phyloP scores from a whole-genome alignment of 2,113 vertebrate genomes.

The Antechinus flavipes region DNA sequence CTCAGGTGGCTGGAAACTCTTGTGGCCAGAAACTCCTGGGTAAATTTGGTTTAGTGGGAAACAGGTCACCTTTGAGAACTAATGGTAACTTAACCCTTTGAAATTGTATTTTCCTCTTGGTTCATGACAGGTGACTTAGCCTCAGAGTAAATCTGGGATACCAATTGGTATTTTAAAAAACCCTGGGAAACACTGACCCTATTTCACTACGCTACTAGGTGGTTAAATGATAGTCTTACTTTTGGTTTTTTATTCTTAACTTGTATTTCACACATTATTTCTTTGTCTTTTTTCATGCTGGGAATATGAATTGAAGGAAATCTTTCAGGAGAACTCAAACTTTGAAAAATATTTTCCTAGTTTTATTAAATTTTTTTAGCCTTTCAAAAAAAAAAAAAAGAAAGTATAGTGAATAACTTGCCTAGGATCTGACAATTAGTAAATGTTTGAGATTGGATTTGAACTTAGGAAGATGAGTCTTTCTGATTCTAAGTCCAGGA shows the following conservation, averaged over 20 bases:
- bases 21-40: neutral
- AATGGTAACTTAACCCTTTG: neutral
- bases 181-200: slow-evolving; percentile 11
- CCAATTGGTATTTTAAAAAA: slow-evolving; percentile 23
- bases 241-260: neutral
- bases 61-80: slow-evolving; percentile 37
- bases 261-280: neutral
- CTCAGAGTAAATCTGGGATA: slow-evolving; percentile 25
- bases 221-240: slow-evolving; percentile 1
- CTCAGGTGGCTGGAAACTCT: slow-evolving; percentile 22
- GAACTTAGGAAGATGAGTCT: neutral
- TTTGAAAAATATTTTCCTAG: slow-evolving; percentile 36
- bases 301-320: slow-evolving; percentile 28
- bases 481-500: no score
- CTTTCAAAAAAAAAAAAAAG: neutral
- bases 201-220: slow-evolving; percentile 15
- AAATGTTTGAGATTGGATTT: neutral
- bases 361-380: slow-evolving; percentile 76
- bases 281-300: slow-evolving; percentile 22
- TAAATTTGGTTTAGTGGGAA: slow-evolving; percentile 23
- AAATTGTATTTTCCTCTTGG: neutral
- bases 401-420: no score
- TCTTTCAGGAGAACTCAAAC: slow-evolving; percentile 46
- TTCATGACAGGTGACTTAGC: slow-evolving; percentile 13
- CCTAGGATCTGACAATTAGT: no score